Base-by-base conservation (phyloP, 2,888 invertebrate species). In the Gymnosoma rotundatum region DNA sequence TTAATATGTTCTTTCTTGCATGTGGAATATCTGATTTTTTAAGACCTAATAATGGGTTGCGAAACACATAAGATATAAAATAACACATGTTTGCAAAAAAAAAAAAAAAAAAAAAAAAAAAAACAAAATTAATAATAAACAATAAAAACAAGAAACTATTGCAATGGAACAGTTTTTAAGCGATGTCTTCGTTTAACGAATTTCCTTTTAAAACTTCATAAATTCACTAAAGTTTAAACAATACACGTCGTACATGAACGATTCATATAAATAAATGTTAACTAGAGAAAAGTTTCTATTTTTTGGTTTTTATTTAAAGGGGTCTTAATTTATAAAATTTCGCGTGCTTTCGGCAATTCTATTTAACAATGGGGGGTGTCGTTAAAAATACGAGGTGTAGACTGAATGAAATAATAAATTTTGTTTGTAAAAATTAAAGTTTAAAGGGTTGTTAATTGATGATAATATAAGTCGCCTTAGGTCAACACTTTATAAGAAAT, bases 331-430 rank as follows among this genome's bases (percentile, higher is more conserved):
- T 73, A 54, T 38, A 48, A 50, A 18, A 80, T 74, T 78, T 84
- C 83, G 83, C 83, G 83, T 84, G 83, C 79, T 67, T 48, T 80
- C 60, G 58, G 70, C 72, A 79, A 66, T 75, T 79, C 67, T 7
- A 10, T n/a, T 61, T 70, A 36, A 45, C 67, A 66, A 54, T 75
- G 48, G 42, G 48, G 64, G 70, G 70, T 72, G 76, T 76, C 56
- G 66, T 80, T 14, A 38, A 6, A 6, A 12, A 42, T 83, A 83
- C 32, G 66, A 80, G 63, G 67, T 74, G 73, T 32, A 69, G 67
- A 69, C 69, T 54, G 50, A 58, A 64, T 18, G 58, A 8, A 56
- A 42, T 42, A 21, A 16, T 20, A 32, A 38, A 45, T 21, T n/a
- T 60, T 25, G 12, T 48, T 38, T 16, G 18, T 7, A 18, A 4